Percentiles rank a stretch among this genome's conserved stretches.
Conservation (phyloP, 2,888 invertebrate species). For the Eulithis testata region DNA sequence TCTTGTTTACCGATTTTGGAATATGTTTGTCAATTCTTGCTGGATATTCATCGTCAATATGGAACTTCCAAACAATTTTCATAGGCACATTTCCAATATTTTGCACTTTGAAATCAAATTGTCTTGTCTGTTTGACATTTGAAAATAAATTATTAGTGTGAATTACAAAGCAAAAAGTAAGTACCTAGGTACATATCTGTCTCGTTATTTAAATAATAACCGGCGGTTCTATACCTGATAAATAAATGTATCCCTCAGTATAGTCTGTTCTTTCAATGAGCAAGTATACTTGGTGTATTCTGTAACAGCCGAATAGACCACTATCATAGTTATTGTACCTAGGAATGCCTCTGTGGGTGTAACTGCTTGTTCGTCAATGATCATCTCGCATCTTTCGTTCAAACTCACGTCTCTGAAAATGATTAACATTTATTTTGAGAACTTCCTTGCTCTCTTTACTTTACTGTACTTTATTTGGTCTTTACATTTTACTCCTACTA, state of each 20-base stretch:
- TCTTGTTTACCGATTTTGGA: slow-evolving; percentile 37
- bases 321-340: slow-evolving; percentile 65
- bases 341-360: slow-evolving; percentile 47
- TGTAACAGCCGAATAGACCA: slow-evolving; percentile 79
- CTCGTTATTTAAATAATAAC: neutral
- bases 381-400: slow-evolving; percentile 62
- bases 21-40: slow-evolving; percentile 62
- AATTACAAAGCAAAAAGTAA: neutral
- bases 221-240: slow-evolving; percentile 60
- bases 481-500: neutral
- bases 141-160: neutral
- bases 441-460: neutral
- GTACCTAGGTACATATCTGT: neutral
- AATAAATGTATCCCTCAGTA: slow-evolving; percentile 83
- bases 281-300: slow-evolving; percentile 81
- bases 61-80: slow-evolving; percentile 72
- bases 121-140: slow-evolving; percentile 57
- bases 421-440: neutral
- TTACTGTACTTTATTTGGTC: neutral
- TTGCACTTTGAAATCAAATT: slow-evolving; percentile 64
- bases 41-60: slow-evolving; percentile 74
- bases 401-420: slow-evolving; percentile 57
- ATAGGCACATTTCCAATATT: slow-evolving; percentile 71
- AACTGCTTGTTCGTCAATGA: slow-evolving; percentile 60
- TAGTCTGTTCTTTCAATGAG: slow-evolving; percentile 64